phyloP scores from a whole-genome alignment of 1,140 invertebrate species.

The Drosophila athabasca region DNA sequence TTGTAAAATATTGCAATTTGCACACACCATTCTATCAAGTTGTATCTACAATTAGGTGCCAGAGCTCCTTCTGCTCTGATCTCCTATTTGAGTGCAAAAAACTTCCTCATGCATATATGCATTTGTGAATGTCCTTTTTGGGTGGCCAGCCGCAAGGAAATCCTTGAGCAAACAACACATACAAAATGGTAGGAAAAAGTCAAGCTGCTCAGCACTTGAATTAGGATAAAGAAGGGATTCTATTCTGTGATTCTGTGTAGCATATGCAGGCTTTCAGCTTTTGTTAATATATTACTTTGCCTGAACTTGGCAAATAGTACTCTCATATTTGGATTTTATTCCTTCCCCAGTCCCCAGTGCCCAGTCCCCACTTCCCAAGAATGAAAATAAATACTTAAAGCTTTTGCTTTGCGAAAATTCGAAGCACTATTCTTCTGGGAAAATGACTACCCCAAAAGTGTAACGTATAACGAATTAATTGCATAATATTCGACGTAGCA shows the following conservation, averaged over 20 bases:
- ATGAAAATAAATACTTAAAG: too few species aligned
- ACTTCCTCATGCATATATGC: slow-evolving; percentile 68
- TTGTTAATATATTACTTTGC: slow-evolving; percentile 48
- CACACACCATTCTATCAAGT: slow-evolving; percentile 20
- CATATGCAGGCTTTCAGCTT: slow-evolving; percentile 50
- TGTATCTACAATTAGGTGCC: slow-evolving; percentile 59
- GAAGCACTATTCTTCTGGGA: too few species aligned
- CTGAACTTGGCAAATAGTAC: slow-evolving; percentile 6
- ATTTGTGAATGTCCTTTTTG: slow-evolving; percentile 49
- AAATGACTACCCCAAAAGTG: slow-evolving; percentile 27
- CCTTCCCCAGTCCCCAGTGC: too few species aligned
- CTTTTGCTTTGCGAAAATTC: too few species aligned
- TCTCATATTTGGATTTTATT: background rate
- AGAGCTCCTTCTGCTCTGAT: slow-evolving; percentile 21
- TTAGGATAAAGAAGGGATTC: slow-evolving; percentile 29
- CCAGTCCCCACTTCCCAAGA: too few species aligned
- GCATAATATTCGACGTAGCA: slow-evolving; percentile 1
- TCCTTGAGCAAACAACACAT: slow-evolving; percentile 18
- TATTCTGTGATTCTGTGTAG: slow-evolving; percentile 10
- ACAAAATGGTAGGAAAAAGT: slow-evolving; percentile 49
- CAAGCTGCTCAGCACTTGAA: slow-evolving; percentile 33
- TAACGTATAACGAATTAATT: slow-evolving; percentile 58
- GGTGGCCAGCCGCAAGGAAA: slow-evolving; percentile 20
- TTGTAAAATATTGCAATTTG: slow-evolving; percentile 56
- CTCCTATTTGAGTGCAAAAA: slow-evolving; percentile 34